Percentiles rank a stretch among this genome's conserved stretches.
phyloP scores from a whole-genome alignment of 37 sponge, comb jelly and placozoan species.

The Ephydatia muelleri region DNA sequence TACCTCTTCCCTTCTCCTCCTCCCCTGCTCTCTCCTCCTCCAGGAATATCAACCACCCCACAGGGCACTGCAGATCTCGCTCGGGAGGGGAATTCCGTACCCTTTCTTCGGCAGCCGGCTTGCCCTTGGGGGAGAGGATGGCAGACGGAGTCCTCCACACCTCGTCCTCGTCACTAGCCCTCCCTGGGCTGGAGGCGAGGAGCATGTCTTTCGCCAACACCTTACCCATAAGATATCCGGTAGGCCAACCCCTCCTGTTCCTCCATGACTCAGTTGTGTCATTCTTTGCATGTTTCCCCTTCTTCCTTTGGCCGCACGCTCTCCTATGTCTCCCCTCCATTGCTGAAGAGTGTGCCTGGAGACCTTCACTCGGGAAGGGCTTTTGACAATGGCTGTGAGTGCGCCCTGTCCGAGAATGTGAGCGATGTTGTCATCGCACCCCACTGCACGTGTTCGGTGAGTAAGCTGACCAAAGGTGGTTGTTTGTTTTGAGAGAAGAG shows the following conservation, averaged over 20 bases:
- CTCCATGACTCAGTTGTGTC: background rate
- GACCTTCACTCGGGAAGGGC: constrained; percentile 77
- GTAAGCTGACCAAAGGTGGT: background rate
- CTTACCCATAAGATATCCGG: background rate
- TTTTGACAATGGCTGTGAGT: constrained; percentile 82
- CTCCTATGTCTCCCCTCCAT: background rate
- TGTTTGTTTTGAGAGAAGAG: no score
- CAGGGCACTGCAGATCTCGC: background rate
- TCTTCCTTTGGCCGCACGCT: background rate
- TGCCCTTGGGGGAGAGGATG: background rate
- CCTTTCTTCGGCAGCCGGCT: background rate
- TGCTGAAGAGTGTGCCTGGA: constrained; percentile 47
- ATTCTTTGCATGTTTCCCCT: background rate
- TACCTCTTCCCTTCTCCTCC: no score
- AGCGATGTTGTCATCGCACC: background rate
- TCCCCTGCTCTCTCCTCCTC: background rate
- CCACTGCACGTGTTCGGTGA: constrained; percentile 50
- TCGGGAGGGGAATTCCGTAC: background rate
- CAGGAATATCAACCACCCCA: background rate
- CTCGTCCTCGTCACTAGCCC: background rate
- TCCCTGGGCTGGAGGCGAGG: background rate
- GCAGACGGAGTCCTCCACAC: background rate
- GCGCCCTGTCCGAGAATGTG: constrained; percentile 32
- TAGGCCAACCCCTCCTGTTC: no score
- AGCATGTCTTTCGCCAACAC: background rate